These are phyloP conservation scores for Scelioninae gen. 1 DNA, from an alignment of 2,888 invertebrate species.

Conservation along the genomic window DNA sequence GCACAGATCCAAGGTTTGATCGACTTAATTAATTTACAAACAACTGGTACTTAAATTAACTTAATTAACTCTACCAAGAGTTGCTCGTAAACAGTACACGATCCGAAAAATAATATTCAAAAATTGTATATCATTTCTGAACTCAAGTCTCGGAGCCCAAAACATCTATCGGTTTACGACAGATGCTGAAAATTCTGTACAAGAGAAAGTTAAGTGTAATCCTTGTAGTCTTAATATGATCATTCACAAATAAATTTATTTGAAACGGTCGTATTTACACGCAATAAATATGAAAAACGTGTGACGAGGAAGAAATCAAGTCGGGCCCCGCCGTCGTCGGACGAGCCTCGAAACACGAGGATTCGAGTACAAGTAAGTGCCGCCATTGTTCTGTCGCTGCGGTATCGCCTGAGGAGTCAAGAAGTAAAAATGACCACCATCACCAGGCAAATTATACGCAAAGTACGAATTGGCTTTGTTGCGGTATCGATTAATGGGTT, in stretches of 20 bases:
- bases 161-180: no score
- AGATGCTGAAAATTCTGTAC: constrained; percentile 36
- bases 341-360: constrained; percentile 77
- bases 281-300: constrained; percentile 79
- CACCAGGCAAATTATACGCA: constrained; percentile 90
- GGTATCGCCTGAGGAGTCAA: constrained; percentile 88
- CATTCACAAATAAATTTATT: no score
- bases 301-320: constrained; percentile 36
- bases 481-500: constrained; percentile 69
- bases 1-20: no score
- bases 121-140: no score
- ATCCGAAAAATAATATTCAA: no score
- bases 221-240: constrained; percentile 31
- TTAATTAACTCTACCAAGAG: no score
- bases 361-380: constrained; percentile 77
- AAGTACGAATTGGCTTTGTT: constrained; percentile 87
- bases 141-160: no score
- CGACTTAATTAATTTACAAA: no score
- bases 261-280: constrained; percentile 80
- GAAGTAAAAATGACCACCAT: constrained; percentile 92
- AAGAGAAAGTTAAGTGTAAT: constrained; percentile 60
- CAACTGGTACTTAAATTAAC: no score
- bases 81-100: no score
- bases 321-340: constrained; percentile 78
- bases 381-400: constrained; percentile 79